These are phyloP conservation scores for Cydia fagiglandana DNA, from an alignment of 1,140 invertebrate species.

Conservation along the genomic window DNA sequence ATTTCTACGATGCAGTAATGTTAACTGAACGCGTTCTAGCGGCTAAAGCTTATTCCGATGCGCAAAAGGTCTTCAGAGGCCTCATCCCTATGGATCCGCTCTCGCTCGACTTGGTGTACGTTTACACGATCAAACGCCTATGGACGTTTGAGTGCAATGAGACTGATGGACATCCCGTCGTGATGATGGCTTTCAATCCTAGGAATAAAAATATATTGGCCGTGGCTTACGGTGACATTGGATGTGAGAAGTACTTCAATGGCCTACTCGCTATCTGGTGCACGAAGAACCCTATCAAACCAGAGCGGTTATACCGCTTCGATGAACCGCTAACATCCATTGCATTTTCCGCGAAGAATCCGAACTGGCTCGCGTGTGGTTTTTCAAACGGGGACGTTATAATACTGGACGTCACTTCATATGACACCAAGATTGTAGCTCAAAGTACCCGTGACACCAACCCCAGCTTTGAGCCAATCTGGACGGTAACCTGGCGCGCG, in stretches of 20 bases:
- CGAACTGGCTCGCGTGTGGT: slow-evolving; percentile 88
- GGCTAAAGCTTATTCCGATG: slow-evolving; percentile 81
- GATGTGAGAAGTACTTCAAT: slow-evolving; percentile 71
- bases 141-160: slow-evolving; percentile 81
- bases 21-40: slow-evolving; percentile 85
- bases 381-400: slow-evolving; percentile 88
- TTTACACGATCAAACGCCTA: slow-evolving; percentile 82
- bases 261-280: slow-evolving; percentile 90
- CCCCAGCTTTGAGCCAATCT: slow-evolving; percentile 83
- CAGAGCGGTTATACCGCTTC: slow-evolving; percentile 86
- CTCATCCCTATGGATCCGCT: slow-evolving; percentile 81
- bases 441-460: slow-evolving; percentile 78
- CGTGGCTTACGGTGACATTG: slow-evolving; percentile 84
- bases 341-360: slow-evolving; percentile 84
- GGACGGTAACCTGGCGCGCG: slow-evolving; percentile 81
- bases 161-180: slow-evolving; percentile 77
- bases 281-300: slow-evolving; percentile 92
- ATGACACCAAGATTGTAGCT: slow-evolving; percentile 77
- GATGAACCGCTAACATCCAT: slow-evolving; percentile 85
- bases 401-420: slow-evolving; percentile 84
- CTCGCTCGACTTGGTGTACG: slow-evolving; percentile 81
- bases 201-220: slow-evolving; percentile 84
- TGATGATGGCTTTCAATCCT: slow-evolving; percentile 82
- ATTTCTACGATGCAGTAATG: slow-evolving; percentile 82
- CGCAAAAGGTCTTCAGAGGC: slow-evolving; percentile 84